These are phyloP conservation scores for Oreochromis spilurus DNA, from an alignment of 2,113 vertebrate genomes.

Conservation along the genomic window DNA sequence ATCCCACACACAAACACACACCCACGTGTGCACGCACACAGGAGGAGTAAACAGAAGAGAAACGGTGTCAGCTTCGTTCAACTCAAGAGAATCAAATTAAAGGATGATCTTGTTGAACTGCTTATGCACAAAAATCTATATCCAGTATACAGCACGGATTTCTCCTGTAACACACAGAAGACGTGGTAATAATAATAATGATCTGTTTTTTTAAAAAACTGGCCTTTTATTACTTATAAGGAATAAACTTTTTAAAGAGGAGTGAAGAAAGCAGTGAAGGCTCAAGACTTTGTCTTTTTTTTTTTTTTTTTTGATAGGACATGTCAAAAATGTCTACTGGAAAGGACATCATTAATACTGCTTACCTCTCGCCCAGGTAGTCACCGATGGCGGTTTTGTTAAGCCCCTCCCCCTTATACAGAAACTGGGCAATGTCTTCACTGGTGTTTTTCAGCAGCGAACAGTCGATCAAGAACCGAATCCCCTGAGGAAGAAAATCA, in stretches of 20 bases:
- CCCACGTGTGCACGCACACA: not conserved
- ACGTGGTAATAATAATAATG: not conserved
- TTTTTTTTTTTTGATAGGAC: not conserved
- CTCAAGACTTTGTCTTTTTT: not conserved
- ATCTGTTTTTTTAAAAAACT: rapidly evolving
- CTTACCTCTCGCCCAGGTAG: slow-evolving; percentile 92
- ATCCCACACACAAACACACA: not conserved
- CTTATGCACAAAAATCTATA: not conserved
- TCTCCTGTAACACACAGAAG: not conserved
- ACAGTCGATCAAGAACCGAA: slow-evolving; percentile 90
- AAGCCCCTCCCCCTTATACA: slow-evolving; percentile 94
- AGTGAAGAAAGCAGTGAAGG: not conserved
- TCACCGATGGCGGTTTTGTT: slow-evolving; percentile 97
- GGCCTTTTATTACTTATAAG: not conserved
- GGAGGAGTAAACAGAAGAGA: not conserved
- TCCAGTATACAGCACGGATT: not conserved
- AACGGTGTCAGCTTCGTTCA: not conserved
- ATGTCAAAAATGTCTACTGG: not conserved
- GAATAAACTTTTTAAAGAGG: not conserved
- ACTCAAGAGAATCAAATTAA: not conserved
- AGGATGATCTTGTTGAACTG: not conserved
- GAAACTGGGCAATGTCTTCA: slow-evolving; percentile 89
- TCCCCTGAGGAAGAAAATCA: slow-evolving; percentile 76
- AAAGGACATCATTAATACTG: not conserved
- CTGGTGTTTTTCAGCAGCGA: slow-evolving; percentile 89